phyloP scores from a whole-genome alignment of 2,113 vertebrate genomes.

The Hippocampus barbouri region DNA sequence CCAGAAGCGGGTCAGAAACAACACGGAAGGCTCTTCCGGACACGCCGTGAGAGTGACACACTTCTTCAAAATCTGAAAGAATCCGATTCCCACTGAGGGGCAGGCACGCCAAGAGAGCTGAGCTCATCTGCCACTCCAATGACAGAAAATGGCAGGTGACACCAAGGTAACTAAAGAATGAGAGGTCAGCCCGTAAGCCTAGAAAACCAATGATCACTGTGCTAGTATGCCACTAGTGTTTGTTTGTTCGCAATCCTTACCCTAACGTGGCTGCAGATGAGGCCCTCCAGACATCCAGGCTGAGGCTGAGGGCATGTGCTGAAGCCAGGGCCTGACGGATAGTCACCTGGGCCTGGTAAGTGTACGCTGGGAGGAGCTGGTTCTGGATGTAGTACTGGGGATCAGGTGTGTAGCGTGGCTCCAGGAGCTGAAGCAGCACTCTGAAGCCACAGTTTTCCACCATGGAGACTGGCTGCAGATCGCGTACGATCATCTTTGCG shows the following conservation, averaged over 20 bases:
- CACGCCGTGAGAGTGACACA: constrained; percentile 71
- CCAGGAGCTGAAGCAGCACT: constrained; percentile 73
- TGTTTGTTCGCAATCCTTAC: constrained; percentile 35
- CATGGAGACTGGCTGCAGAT: constrained; percentile 74
- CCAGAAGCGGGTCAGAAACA: constrained; percentile 59
- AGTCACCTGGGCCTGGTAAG: constrained; percentile 74
- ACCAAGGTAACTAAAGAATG: constrained; percentile 65
- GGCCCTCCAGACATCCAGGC: constrained; percentile 68
- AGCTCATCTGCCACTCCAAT: constrained; percentile 75
- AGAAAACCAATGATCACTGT: background rate
- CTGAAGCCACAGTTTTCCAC: constrained; percentile 74
- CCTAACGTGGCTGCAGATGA: constrained; percentile 45
- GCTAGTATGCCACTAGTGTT: background rate
- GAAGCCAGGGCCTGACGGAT: constrained; percentile 71
- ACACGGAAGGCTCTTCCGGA: constrained; percentile 72
- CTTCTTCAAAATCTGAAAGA: constrained; percentile 72
- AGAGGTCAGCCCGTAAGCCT: constrained; percentile 3
- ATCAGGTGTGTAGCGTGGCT: constrained; percentile 74
- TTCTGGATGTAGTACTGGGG: constrained; percentile 70
- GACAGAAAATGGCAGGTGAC: constrained; percentile 77
- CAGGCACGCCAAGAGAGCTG: constrained; percentile 73
- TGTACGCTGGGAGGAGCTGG: constrained; percentile 75
- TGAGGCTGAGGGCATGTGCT: constrained; percentile 71
- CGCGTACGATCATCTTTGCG: constrained; percentile 76
- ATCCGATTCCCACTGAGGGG: constrained; percentile 60